Conservation (phyloP, 2,113 vertebrate genomes). For the Percopsis transmontana region DNA sequence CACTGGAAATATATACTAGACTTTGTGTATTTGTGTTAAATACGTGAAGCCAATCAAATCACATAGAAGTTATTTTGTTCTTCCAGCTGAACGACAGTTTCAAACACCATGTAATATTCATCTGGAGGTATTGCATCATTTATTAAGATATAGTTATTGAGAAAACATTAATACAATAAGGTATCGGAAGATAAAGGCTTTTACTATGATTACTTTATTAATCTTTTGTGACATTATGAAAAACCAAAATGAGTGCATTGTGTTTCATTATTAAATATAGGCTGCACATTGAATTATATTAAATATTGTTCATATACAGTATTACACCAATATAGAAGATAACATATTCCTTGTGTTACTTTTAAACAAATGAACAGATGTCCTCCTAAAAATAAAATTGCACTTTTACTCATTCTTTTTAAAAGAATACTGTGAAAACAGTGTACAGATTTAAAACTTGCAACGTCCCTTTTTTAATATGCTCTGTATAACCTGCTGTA, state of each 20-base stretch:
- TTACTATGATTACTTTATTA: slow-evolving; percentile 13
- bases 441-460: no score
- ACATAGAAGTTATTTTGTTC: no score
- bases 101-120: no score
- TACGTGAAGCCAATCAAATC: no score
- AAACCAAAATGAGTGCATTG: no score
- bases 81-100: no score
- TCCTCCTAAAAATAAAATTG: slow-evolving; percentile 1
- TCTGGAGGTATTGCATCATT: no score
- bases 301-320: neutral
- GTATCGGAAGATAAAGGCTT: neutral
- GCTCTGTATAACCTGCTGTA: neutral
- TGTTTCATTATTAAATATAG: neutral
- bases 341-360: neutral
- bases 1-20: no score
- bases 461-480: no score
- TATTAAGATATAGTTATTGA: neutral
- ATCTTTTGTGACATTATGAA: neutral
- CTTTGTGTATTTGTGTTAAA: no score
- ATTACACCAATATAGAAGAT: neutral
- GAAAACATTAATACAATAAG: neutral
- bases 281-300: neutral
- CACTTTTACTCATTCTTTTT: no score
- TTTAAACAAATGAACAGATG: neutral
- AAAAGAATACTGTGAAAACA: no score